These are phyloP conservation scores for Didymodactylos carnosus DNA, from an alignment of 2,888 invertebrate genomes.

Conservation along the genomic window DNA sequence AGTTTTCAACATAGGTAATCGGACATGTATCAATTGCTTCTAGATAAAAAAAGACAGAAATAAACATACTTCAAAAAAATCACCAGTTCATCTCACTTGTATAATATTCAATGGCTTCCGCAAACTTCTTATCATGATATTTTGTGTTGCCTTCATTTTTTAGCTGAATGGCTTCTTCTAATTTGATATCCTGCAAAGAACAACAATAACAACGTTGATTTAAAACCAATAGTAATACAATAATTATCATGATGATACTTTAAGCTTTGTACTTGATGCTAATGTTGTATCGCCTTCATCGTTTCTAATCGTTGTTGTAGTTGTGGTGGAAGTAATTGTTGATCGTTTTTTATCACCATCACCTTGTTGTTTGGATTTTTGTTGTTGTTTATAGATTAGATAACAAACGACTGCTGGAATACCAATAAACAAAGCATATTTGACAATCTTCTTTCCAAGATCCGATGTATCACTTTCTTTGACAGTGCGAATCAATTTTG, in stretches of 20 bases:
- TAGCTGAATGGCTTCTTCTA: conserved; percentile 41
- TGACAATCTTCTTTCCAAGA: not conserved
- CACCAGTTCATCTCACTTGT: conserved; percentile 16
- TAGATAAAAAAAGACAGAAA: not conserved
- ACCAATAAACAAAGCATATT: conserved; percentile 5
- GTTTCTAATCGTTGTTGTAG: not conserved
- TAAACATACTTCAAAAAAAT: no score
- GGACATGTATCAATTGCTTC: conserved; percentile 37
- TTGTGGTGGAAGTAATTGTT: no score
- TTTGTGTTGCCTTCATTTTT: conserved; percentile 37
- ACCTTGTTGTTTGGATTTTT: no score
- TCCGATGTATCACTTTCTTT: not conserved
- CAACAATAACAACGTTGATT: not conserved
- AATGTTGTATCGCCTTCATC: not conserved
- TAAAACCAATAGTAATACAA: not conserved
- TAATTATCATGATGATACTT: not conserved
- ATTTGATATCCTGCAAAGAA: conserved; percentile 20
- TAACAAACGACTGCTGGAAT: conserved; percentile 6
- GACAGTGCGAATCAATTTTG: not conserved
- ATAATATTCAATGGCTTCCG: conserved; percentile 37
- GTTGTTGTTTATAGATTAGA: conserved; percentile 1
- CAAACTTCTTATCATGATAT: conserved; percentile 36
- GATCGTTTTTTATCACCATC: not conserved
- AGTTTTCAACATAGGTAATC: conserved; percentile 45
- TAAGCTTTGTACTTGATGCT: not conserved